Percentiles rank a stretch among this genome's conserved stretches.
phyloP scores from a whole-genome alignment of 2,113 vertebrate species.

The Oostethus manadensis region DNA sequence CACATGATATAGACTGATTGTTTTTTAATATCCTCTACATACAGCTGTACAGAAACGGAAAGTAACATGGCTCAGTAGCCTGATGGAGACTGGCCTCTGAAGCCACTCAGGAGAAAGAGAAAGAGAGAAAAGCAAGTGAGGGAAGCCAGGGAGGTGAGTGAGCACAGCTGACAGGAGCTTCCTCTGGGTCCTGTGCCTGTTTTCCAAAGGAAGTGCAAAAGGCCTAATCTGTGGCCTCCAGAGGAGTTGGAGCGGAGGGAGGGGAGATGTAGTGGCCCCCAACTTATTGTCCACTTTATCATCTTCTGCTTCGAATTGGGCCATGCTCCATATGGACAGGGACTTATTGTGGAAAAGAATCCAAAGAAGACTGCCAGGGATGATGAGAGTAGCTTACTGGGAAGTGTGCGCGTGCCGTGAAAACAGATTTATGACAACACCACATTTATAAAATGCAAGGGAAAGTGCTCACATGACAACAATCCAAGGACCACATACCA shows the following conservation, averaged over 20 bases:
- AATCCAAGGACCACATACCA: background rate
- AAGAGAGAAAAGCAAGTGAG: conserved; percentile 10
- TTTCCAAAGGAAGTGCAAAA: conserved; percentile 84
- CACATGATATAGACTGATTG: background rate
- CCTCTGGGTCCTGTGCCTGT: conserved; percentile 73
- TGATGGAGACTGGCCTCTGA: conserved; percentile 48
- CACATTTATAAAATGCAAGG: background rate
- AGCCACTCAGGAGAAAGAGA: conserved; percentile 30
- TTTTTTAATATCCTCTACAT: conserved; percentile 5
- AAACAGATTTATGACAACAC: conserved; percentile 12
- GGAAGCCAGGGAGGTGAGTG: conserved; percentile 87
- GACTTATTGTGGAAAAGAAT: conserved; percentile 51
- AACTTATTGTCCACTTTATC: conserved; percentile 83
- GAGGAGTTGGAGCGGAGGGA: conserved; percentile 48
- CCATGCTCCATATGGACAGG: conserved; percentile 46
- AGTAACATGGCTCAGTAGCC: conserved; percentile 55
- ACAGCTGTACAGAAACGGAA: conserved; percentile 12
- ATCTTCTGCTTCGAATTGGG: conserved; percentile 61
- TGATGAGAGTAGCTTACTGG: conserved; percentile 15
- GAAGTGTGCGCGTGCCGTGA: conserved; percentile 15
- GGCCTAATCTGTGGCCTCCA: conserved; percentile 82
- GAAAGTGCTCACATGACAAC: background rate
- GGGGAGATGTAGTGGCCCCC: conserved; percentile 68
- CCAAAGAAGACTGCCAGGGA: conserved; percentile 16
- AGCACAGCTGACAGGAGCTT: conserved; percentile 77